Evolutionary conservation across 2,888 invertebrate species (phyloP).

Genomic region (Ichneumoninae sp.): DNA sequence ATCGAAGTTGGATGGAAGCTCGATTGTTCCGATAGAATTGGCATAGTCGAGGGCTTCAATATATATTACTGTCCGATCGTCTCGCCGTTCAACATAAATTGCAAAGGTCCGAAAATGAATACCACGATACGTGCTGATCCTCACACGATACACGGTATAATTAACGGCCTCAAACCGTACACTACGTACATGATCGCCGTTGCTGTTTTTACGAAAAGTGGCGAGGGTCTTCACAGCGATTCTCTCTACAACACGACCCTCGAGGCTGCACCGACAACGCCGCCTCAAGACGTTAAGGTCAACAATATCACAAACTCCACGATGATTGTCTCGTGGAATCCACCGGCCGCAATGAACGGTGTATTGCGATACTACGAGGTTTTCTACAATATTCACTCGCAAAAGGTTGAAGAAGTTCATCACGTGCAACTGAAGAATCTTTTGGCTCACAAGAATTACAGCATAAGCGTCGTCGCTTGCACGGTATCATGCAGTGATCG

Average conservation of each 20-base stretch:
- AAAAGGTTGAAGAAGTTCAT: constrained; percentile 74
- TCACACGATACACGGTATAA: constrained; percentile 85
- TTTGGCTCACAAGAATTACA: constrained; percentile 88
- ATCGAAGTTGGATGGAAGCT: constrained; percentile 91
- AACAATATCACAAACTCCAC: constrained; percentile 87
- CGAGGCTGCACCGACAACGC: constrained; percentile 88
- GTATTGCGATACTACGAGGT: constrained; percentile 89
- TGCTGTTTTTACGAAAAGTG: constrained; percentile 87
- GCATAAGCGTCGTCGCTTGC: constrained; percentile 89
- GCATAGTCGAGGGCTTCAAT: constrained; percentile 90
- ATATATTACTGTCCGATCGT: constrained; percentile 90
- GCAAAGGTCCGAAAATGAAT: constrained; percentile 85
- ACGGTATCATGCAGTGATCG: constrained; percentile 88
- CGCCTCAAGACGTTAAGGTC: constrained; percentile 87
- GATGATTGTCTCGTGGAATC: constrained; percentile 88
- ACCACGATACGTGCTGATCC: constrained; percentile 85
- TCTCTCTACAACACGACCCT: constrained; percentile 88
- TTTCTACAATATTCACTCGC: constrained; percentile 82
- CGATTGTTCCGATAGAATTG: constrained; percentile 90
- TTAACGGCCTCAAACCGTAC: constrained; percentile 89
- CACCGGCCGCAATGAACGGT: constrained; percentile 91
- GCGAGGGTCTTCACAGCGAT: constrained; percentile 87
- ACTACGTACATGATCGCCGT: constrained; percentile 90
- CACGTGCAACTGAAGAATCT: constrained; percentile 82
- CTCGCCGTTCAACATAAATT: constrained; percentile 85